Base-by-base conservation (phyloP, 1,140 invertebrate genomes). In the Bombus impatiens region DNA sequence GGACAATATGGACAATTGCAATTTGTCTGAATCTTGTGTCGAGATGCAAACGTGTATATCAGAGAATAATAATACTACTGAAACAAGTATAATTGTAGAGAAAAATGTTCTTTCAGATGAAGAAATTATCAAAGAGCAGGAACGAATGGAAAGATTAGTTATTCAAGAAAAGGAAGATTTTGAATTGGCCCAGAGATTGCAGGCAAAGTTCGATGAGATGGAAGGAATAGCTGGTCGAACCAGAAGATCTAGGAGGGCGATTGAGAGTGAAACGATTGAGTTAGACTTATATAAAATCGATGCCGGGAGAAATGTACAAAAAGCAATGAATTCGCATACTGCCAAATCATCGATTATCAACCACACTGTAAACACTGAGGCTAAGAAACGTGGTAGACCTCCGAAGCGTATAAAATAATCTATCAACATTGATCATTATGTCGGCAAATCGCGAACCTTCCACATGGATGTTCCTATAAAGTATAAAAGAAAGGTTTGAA, bases 131-230 rank as follows among this genome's bases (percentile, higher is more conserved):
- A 86, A 92, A 15, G 92, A 95, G 47, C 94, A 95, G 53, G 86
- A 93, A 47, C 88, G 93, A 76, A 93, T 95, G 18, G 94, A 95
- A 42, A 89, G 87, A 57, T 47, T 94, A 22, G 82, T 94, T 12
- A 77, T 91, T 8, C 95, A 95, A 35, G 95, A 95, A 47, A 93
- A 93, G 78, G 88, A 93, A 78, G 95, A 95, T 84, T 94, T 93
- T 40, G 94, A 95, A 59, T 37, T 95, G 2, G 94, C 94, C 0
- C 82, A 90, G 44, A 92, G 92, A 83, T 88, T 95, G 53, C 95
- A 95, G 70, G 92, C 92, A 0, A 89, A 94, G 42, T 95, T 94
- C 35, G 90, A 95, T 70, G 93, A 94, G 18, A 92, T 95, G 93
- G 94, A 94, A 28, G 89, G 91, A 81, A 87, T 94, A 25, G 92